Base-by-base conservation (phyloP, 2,113 vertebrate genomes). In the Gnathonemus echidnorhynchus region DNA sequence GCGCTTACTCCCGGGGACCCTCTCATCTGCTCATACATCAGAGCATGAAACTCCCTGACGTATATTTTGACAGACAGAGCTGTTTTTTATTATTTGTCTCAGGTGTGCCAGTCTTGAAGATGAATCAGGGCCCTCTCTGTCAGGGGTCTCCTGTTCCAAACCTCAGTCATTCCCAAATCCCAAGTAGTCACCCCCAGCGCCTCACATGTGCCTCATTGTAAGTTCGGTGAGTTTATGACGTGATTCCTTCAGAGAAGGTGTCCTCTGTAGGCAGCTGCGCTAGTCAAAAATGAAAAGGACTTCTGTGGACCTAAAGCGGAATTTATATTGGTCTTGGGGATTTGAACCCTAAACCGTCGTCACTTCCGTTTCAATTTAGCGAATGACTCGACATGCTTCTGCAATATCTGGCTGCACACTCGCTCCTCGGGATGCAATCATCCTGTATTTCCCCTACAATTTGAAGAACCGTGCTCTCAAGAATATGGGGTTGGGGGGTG, bases 391-490 rank as follows among this genome's bases (percentile, higher is more conserved):
- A 1, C 48, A 3, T 27, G n/a, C 46, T 5, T n/a, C 45, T 48
- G 84, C 19, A n/a, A 11, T 86, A 10, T 49, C 84, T 50, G 10
- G 84, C 24, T n/a, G 84, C 84, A 49, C 24, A n/a, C 24, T 3
- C 11, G 48, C 10, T 86, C 70, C 87, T 88, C 39, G 3, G 52
- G 13, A 56, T 52, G 13, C 88, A 80, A 15, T 80, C 45, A 45
- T 15, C 35, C 89, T 85, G 74, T 62, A 9, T 89, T 62, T 77
- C n/a, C 19, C 94, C 93, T 89, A 83, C 92, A 92, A 93, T 95
- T 92, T 95, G 93, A 91, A 85, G 3, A 45, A 45, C 10, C 45
- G 2, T 84, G 21, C 27, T 48, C 48, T 50, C 17, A 24, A 48
- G 10, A 31, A 13, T 89, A 53, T 84, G 70, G 42, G 52, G 58